A percentile compares a stretch with the other conserved stretches of the same genome.
phyloP scores from a whole-genome alignment of 2,797 vertebrate species.

The Tympanoctomys barrerae region DNA sequence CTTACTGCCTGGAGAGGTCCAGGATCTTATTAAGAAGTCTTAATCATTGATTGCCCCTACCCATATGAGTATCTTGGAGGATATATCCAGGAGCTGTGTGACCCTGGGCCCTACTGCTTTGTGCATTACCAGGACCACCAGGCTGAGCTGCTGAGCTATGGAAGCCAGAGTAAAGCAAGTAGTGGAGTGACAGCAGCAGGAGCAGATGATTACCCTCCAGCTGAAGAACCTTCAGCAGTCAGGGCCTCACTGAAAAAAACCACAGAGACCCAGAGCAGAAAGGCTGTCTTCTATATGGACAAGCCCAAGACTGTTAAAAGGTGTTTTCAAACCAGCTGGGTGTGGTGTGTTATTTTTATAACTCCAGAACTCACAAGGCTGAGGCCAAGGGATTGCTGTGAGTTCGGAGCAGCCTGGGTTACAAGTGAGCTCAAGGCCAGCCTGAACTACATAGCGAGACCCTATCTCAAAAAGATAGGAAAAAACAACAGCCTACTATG shows the following conservation, averaged over 20 bases:
- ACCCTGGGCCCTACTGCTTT: slow-evolving; percentile 86
- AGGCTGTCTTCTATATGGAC: background rate
- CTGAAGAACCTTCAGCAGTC: slow-evolving; percentile 68
- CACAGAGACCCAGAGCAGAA: slow-evolving; percentile 3
- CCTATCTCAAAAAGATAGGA: background rate
- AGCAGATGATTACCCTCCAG: slow-evolving; percentile 77
- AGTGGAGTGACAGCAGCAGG: slow-evolving; percentile 78
- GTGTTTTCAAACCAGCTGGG: background rate
- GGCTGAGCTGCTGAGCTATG: slow-evolving; percentile 85
- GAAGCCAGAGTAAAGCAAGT: slow-evolving; percentile 41
- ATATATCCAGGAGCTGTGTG: slow-evolving; percentile 86
- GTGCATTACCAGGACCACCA: slow-evolving; percentile 87
- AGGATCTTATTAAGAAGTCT: slow-evolving; percentile 82
- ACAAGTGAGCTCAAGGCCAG: background rate
- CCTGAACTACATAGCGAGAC: background rate
- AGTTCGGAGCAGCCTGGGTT: background rate
- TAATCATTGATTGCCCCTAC: slow-evolving; percentile 87
- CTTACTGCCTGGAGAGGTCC: slow-evolving; percentile 82
- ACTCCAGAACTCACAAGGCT: background rate
- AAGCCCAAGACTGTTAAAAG: slow-evolving; percentile 8
- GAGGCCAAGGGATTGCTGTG: background rate
- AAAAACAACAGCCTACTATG: background rate
- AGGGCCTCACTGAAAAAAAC: slow-evolving; percentile 7
- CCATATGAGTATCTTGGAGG: slow-evolving; percentile 87
- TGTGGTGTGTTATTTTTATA: background rate